Conservation (phyloP, 2,888 invertebrate genomes). For the Sceliomorpha sp. region DNA sequence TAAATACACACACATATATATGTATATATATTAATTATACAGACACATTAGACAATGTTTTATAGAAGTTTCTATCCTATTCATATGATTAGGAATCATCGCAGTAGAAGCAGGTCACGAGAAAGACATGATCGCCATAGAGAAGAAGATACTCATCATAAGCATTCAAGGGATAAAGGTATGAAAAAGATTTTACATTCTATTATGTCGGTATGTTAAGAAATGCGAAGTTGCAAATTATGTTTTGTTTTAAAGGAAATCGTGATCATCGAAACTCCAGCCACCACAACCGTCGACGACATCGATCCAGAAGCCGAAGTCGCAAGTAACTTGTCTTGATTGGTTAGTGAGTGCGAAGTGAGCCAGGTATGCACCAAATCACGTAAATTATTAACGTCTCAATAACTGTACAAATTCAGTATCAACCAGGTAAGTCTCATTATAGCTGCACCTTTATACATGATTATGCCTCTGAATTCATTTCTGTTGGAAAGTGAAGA, state of each 20-base stretch:
- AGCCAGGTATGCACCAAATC: conserved; percentile 79
- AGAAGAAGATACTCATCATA: conserved; percentile 76
- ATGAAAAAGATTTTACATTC: too few species aligned
- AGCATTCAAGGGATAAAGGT: conserved; percentile 76
- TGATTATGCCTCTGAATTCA: conserved; percentile 61
- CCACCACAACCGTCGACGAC: conserved; percentile 76
- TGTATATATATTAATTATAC: too few species aligned
- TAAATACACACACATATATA: too few species aligned
- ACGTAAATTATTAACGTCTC: conserved; percentile 78
- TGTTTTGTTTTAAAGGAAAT: conserved; percentile 61
- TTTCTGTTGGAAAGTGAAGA: conserved; percentile 32
- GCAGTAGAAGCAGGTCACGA: conserved; percentile 76
- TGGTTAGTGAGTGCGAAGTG: conserved; percentile 80
- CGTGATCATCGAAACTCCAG: conserved; percentile 76
- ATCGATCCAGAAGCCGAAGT: conserved; percentile 79
- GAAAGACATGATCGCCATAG: conserved; percentile 76
- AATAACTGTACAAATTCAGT: conserved; percentile 79
- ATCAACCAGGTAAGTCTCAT: conserved; percentile 78
- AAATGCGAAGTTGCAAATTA: background rate
- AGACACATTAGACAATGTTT: too few species aligned
- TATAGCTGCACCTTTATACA: conserved; percentile 75
- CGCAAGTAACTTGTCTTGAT: conserved; percentile 80
- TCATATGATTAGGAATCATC: conserved; percentile 77
- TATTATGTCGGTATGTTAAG: conserved; percentile 10
- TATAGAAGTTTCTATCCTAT: too few species aligned